Evolutionary conservation across 2,888 invertebrate genomes (phyloP).

Genomic region (Gisinianus flammeolus): DNA sequence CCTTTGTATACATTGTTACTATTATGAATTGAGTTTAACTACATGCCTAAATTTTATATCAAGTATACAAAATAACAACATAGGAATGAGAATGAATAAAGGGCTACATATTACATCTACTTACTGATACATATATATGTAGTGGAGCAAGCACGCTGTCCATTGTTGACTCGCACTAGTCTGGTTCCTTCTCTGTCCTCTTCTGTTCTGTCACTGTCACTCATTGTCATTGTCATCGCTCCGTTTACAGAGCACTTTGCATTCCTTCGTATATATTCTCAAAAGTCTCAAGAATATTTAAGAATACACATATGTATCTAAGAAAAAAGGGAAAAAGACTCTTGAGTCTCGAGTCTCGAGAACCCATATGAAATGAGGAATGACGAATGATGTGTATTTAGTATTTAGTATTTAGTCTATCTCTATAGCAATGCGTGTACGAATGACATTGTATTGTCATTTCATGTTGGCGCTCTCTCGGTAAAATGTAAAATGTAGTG

Average conservation of each 20-base stretch:
- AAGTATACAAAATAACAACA: too few relatives aligned
- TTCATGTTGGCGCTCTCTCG: background rate
- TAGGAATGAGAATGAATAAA: background rate
- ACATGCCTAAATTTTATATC: too few relatives aligned
- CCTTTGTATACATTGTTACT: too few relatives aligned
- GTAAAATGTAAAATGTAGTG: too few relatives aligned
- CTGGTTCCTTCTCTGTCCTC: too few relatives aligned
- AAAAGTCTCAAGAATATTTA: background rate
- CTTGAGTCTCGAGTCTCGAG: too few relatives aligned
- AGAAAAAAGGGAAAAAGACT: too few relatives aligned
- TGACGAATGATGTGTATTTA: too few relatives aligned
- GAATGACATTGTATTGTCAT: background rate
- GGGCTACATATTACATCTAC: background rate
- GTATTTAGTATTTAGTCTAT: too few relatives aligned
- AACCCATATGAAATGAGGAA: too few relatives aligned
- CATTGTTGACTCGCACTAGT: slow-evolving; percentile 19
- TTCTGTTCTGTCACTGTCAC: slow-evolving; percentile 12
- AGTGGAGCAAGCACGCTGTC: background rate
- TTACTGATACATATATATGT: background rate
- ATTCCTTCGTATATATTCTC: slow-evolving; percentile 8
- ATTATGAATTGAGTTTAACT: too few relatives aligned
- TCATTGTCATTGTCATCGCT: slow-evolving; percentile 15
- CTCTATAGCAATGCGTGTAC: too few relatives aligned
- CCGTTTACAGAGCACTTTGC: slow-evolving; percentile 20
- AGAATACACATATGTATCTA: background rate